Evolutionary conservation across 2,113 vertebrate species (phyloP).

Genomic region (Cochlearius cochlearius): DNA sequence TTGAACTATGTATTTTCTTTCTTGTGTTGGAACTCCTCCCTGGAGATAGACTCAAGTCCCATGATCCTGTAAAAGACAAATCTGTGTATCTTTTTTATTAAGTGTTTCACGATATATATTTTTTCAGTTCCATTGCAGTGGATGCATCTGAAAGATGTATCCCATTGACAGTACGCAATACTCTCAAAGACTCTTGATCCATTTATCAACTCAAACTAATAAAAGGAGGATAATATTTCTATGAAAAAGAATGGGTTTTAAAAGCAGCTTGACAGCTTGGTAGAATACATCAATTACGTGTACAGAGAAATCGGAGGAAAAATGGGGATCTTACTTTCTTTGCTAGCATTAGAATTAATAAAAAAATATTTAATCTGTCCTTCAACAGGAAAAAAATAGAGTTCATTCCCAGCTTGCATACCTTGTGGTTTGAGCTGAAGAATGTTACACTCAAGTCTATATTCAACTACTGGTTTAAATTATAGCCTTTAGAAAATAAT

Average conservation of each 20-base stretch:
- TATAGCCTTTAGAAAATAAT: constrained; percentile 46
- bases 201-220: constrained; percentile 72
- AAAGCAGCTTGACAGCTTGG: constrained; percentile 49
- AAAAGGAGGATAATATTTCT: constrained; percentile 63
- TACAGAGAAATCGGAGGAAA: constrained; percentile 8
- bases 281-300: constrained; percentile 40
- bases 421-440: constrained; percentile 51
- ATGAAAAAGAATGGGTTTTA: constrained; percentile 49
- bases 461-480: constrained; percentile 67
- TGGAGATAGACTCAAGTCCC: constrained; percentile 86
- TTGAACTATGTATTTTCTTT: constrained; percentile 89
- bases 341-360: constrained; percentile 53
- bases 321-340: constrained; percentile 40
- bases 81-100: constrained; percentile 77
- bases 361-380: constrained; percentile 51
- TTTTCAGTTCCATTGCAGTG: constrained; percentile 47
- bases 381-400: constrained; percentile 48
- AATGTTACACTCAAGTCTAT: constrained; percentile 39
- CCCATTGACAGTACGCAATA: constrained; percentile 39
- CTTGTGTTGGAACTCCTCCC: constrained; percentile 87
- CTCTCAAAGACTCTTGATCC: constrained; percentile 43
- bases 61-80: constrained; percentile 79
- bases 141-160: constrained; percentile 54
- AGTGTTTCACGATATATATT: constrained; percentile 66
- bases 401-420: constrained; percentile 53